A percentile compares a stretch with the other conserved stretches of the same genome.
phyloP scores from a whole-genome alignment of 92 coral and sea anemone species.

The Muricea muricata region DNA sequence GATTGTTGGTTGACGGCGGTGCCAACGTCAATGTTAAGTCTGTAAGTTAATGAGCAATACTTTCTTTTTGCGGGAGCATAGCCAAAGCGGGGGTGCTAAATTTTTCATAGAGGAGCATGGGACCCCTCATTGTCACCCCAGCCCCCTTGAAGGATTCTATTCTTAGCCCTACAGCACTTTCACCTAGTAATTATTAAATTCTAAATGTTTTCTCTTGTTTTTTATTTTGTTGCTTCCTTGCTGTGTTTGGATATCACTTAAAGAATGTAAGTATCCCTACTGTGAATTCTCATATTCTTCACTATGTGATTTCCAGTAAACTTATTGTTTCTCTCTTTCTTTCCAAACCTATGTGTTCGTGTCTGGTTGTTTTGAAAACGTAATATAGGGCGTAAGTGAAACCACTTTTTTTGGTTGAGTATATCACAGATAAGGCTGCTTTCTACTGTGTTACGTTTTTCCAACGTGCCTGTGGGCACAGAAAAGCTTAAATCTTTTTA shows the following conservation, averaged over 20 bases:
- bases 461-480: too few relatives aligned
- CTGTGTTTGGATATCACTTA: neutral
- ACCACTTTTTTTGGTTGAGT: too few relatives aligned
- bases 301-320: neutral
- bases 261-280: slow-evolving; percentile 1
- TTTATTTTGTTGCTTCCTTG: neutral
- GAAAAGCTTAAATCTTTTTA: too few relatives aligned
- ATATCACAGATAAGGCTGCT: too few relatives aligned
- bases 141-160: too few relatives aligned
- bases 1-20: slow-evolving; percentile 64
- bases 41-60: neutral
- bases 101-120: too few relatives aligned
- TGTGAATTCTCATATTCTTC: neutral
- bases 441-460: too few relatives aligned
- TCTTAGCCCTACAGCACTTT: too few relatives aligned
- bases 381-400: too few relatives aligned
- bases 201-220: neutral
- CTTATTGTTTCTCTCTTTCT: neutral
- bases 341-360: neutral
- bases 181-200: neutral
- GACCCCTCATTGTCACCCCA: too few relatives aligned
- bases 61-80: neutral
- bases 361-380: too few relatives aligned
- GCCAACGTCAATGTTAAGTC: slow-evolving; percentile 72
- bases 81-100: too few relatives aligned